These are phyloP conservation scores for Pangasius macronema DNA, from an alignment of 2,797 vertebrate genomes.

Conservation along the genomic window DNA sequence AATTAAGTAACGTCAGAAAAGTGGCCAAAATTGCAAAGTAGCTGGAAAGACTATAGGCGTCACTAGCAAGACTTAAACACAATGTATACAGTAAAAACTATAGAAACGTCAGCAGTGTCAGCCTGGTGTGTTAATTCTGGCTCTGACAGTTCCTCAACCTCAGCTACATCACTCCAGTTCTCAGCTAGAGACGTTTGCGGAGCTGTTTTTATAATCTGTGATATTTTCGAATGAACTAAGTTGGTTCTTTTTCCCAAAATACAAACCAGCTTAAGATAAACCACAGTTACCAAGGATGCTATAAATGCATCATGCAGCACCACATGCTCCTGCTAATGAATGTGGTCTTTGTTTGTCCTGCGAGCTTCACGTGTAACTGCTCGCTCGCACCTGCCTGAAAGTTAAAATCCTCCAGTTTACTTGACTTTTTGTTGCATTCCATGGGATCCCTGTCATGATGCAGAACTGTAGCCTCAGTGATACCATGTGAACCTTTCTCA, in stretches of 20 bases:
- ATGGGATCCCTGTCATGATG: background rate
- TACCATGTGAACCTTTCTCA: background rate
- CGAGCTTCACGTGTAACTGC: background rate
- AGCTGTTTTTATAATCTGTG: background rate
- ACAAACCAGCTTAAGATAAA: background rate
- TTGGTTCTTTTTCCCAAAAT: background rate
- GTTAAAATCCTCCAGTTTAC: background rate
- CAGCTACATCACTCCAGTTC: slow-evolving; percentile 1
- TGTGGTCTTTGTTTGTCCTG: background rate
- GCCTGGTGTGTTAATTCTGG: background rate
- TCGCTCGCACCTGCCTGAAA: background rate
- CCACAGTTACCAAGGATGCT: background rate
- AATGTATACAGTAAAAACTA: background rate
- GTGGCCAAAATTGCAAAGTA: background rate
- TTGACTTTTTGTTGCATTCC: background rate
- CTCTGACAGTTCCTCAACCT: background rate
- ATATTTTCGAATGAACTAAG: background rate
- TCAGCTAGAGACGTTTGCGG: background rate
- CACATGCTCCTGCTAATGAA: background rate
- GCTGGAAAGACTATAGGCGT: background rate
- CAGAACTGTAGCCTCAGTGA: background rate
- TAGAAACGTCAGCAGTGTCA: background rate
- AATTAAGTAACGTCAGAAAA: background rate
- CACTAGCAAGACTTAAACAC: background rate
- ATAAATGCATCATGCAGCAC: background rate